Conservation (phyloP, 2,888 invertebrate genomes). For the Zonitis immaculata region DNA sequence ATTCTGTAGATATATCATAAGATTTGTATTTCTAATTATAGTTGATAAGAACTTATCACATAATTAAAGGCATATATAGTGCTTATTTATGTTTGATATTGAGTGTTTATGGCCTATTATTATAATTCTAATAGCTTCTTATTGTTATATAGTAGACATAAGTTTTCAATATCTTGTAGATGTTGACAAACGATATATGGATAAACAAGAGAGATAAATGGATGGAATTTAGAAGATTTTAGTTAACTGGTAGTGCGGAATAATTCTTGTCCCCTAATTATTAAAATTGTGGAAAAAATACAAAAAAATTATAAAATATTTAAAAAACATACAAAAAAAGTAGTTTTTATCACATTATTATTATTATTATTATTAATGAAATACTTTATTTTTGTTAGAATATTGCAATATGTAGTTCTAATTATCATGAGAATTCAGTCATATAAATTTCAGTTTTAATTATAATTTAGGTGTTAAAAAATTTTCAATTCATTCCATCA, state of each 20-base stretch:
- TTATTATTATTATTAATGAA: constrained; percentile 2
- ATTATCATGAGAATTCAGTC: background rate
- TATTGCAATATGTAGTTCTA: background rate
- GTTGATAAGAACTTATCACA: background rate
- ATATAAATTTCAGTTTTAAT: background rate
- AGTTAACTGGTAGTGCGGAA: constrained; percentile 20
- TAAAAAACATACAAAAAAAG: constrained; percentile 8
- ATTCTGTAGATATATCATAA: constrained; percentile 1
- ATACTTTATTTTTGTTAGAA: background rate
- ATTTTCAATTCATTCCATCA: background rate
- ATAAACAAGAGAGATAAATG: constrained; percentile 13
- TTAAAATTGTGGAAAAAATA: constrained; percentile 6
- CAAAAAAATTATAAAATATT: constrained; percentile 11
- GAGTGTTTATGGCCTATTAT: background rate
- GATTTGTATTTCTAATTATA: constrained; percentile 1
- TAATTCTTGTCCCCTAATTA: constrained; percentile 13
- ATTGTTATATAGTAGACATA: background rate
- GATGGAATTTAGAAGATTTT: constrained; percentile 12
- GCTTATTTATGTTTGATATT: background rate
- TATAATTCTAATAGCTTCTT: background rate
- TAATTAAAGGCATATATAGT: background rate
- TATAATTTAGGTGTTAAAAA: background rate
- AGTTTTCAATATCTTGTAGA: constrained; percentile 4
- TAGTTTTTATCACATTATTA: constrained; percentile 7
- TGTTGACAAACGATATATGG: constrained; percentile 7